Evolutionary conservation across 1,140 invertebrate genomes (phyloP), one percentile per base, ranked within the genome.

Genomic region (Neelides sp.): DNA sequence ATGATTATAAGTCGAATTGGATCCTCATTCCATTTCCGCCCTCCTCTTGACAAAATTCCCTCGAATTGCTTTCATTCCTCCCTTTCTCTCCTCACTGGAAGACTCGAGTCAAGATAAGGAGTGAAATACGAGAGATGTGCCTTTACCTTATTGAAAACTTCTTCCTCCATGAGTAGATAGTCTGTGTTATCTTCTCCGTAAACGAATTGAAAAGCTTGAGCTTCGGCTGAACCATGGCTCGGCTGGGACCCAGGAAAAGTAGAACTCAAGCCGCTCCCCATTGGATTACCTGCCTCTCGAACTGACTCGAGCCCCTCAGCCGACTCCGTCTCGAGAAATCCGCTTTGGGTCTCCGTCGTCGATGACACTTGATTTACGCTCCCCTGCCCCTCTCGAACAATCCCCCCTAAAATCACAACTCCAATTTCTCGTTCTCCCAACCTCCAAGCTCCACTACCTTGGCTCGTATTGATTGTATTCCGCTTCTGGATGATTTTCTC

Each of bases 401-500:
- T 36, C 23, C 30, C 30, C 37, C 34, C 45, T 36, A 30, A 30
- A 36, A 20, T 30, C 30, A 45, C 26, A 45, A 13, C n/a, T 32
- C 42, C 30, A 45, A 45, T 30, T 20, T 45, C 19, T 32, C 30
- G 27, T 32, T 45, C 34, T 45, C 13, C 15, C 24, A 19, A 27
- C 32, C 32, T 30, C 3, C 41, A 24, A 15, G 26, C 30, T 3
- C 17, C 42, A 44, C 52, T 47, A 57, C 46, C 51, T 50, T 57
- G 39, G 8, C 8, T 13, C 42, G 39, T 22, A 41, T 50, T 42
- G 23, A 41, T 46, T 13, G 74, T 76, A 13, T 72, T 78, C 48
- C 84, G 70, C 60, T 85, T 85, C 62, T 84, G 87, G 55, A 87
- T 90, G 48, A 90, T 91, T 66, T 90, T 90, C 65, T 91, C 86